Conservation (phyloP, 2,113 vertebrate species). For the Strix uralensis region DNA sequence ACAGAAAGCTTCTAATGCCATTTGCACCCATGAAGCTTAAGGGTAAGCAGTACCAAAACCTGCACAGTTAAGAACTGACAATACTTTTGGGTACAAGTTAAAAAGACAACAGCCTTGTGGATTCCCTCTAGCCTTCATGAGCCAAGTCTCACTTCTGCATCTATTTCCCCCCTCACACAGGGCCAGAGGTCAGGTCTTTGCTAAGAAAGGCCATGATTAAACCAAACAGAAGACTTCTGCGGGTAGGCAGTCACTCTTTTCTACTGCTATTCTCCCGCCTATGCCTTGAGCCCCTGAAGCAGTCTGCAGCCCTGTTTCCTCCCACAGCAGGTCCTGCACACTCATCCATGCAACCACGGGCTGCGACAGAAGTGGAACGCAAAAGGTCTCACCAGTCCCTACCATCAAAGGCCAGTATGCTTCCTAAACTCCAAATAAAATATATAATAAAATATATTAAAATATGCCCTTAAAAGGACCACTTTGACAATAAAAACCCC, state of each 20-base stretch:
- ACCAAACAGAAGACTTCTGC: not conserved
- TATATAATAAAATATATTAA: not conserved
- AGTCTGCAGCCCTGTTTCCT: not conserved
- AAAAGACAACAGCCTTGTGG: not conserved
- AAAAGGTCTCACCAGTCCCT: not conserved
- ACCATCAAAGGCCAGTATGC: not conserved
- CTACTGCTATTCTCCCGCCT: not conserved
- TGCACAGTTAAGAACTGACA: not conserved
- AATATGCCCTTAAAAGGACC: not conserved
- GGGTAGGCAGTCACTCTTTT: not conserved
- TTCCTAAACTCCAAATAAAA: not conserved
- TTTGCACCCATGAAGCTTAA: not conserved
- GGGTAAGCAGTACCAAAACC: not conserved
- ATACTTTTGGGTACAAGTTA: not conserved
- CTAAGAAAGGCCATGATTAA: not conserved
- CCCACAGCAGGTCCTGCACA: not conserved
- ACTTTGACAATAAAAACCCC: no score
- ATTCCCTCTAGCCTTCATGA: not conserved
- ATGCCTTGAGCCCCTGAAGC: not conserved
- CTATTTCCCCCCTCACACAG: not conserved
- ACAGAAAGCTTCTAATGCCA: not conserved
- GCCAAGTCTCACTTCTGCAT: not conserved
- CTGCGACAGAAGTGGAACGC: not conserved
- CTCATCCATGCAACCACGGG: fast-evolving
- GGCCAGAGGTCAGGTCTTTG: not conserved